Evolutionary conservation across 2,888 invertebrate species (phyloP).

Genomic region (Caenorhabditis sp.): DNA sequence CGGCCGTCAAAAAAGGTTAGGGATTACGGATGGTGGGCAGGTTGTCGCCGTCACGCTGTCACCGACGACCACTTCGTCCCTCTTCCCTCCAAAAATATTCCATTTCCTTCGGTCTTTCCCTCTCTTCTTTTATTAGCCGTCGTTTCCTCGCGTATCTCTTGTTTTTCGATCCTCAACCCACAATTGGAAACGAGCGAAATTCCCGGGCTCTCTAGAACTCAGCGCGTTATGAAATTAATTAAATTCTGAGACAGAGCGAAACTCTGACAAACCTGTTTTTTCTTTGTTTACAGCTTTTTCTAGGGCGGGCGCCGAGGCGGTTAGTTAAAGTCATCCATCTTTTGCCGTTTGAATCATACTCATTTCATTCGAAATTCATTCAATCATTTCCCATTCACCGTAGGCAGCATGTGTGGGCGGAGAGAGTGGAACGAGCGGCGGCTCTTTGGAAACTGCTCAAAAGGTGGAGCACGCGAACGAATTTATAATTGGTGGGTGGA

Average conservation of each 20-base stretch:
- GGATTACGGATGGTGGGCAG: constrained; percentile 28
- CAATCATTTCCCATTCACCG: constrained; percentile 14
- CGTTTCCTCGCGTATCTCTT: constrained; percentile 8
- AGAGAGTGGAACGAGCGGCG: constrained; percentile 12
- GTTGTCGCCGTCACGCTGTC: constrained; percentile 15
- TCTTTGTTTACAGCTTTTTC: background rate
- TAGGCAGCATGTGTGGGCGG: background rate
- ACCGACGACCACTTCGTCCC: constrained; percentile 1
- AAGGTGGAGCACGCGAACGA: constrained; percentile 1
- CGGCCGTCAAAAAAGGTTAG: constrained; percentile 45
- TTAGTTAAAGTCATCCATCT: background rate
- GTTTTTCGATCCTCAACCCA: constrained; percentile 15
- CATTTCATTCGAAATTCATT: too few relatives aligned
- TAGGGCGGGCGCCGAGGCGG: too few relatives aligned
- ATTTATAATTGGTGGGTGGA: background rate
- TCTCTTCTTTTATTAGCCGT: constrained; percentile 34
- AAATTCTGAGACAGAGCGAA: constrained; percentile 16
- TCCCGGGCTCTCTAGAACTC: background rate
- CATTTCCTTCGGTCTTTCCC: constrained; percentile 10
- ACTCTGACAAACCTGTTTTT: background rate
- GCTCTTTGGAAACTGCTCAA: constrained; percentile 18
- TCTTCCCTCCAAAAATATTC: constrained; percentile 19
- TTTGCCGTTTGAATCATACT: too few relatives aligned
- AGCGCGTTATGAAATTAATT: constrained; percentile 41
- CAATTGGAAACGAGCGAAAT: constrained; percentile 7